Evolutionary conservation across 2,797 vertebrate genomes (phyloP).

Genomic region (Martes flavigula): DNA sequence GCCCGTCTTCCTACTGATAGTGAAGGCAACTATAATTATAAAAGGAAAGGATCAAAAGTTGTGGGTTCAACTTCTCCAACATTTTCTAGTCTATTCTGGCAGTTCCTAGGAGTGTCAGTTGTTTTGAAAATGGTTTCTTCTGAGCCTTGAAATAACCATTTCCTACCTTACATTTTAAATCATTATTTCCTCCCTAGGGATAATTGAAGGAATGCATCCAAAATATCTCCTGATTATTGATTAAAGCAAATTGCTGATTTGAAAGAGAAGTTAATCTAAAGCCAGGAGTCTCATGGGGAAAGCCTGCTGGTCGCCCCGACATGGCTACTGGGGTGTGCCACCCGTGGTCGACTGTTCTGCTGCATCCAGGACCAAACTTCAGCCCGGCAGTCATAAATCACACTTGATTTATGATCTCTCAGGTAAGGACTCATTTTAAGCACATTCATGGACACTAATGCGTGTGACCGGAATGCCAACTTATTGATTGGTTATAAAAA

Average conservation of each 20-base stretch:
- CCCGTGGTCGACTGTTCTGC: neutral
- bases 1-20: neutral
- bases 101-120: neutral
- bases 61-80: neutral
- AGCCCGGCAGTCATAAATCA: neutral
- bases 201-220: neutral
- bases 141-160: slow-evolving; percentile 38
- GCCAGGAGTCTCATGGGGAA: neutral
- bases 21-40: slow-evolving; percentile 1
- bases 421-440: neutral
- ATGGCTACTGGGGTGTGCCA: accelerated
- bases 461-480: neutral
- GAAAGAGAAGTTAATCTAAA: neutral
- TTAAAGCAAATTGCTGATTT: neutral
- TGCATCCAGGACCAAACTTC: neutral
- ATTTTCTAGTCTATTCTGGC: neutral
- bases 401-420: neutral
- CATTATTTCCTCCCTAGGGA: neutral
- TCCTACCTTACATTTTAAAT: neutral
- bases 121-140: slow-evolving; percentile 46
- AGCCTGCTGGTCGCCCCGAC: neutral
- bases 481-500: neutral
- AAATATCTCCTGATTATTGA: neutral
- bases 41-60: slow-evolving; percentile 35
- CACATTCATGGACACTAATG: neutral